Percentiles rank a stretch among this genome's conserved stretches.
Conservation (phyloP, 92 coral and sea anemone species). For the Anthopleura xanthogrammica region DNA sequence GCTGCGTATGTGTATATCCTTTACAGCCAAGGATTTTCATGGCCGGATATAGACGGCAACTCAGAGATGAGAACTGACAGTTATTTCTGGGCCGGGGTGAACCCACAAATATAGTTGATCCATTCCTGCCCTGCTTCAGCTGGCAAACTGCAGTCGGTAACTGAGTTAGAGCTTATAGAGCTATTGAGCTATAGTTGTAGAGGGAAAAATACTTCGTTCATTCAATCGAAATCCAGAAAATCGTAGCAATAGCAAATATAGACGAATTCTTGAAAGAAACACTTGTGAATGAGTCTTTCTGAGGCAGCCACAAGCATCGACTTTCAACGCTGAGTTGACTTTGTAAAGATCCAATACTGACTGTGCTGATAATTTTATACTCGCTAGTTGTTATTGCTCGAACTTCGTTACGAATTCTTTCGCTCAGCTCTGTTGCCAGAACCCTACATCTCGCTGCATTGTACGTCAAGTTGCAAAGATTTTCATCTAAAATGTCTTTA, state of each 20-base stretch:
- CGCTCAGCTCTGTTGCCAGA: constrained; percentile 52
- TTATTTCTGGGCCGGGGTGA: too few species aligned
- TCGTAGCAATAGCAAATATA: constrained; percentile 72
- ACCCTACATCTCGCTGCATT: constrained; percentile 50
- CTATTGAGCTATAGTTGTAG: background rate
- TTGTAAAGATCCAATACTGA: constrained; percentile 57
- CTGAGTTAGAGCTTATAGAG: too few species aligned
- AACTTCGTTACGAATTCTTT: constrained; percentile 60
- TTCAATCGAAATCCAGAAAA: constrained; percentile 65
- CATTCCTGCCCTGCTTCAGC: too few species aligned
- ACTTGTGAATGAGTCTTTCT: constrained; percentile 51
- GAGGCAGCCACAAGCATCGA: constrained; percentile 72
- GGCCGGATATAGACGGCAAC: too few species aligned
- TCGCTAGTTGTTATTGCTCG: constrained; percentile 46
- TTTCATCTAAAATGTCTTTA: constrained; percentile 32
- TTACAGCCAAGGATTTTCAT: too few species aligned
- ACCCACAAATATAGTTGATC: too few species aligned
- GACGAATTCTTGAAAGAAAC: constrained; percentile 60
- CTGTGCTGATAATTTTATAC: constrained; percentile 64
- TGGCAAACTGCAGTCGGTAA: too few species aligned
- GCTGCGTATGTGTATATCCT: too few species aligned
- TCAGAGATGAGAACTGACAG: too few species aligned
- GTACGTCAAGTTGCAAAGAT: constrained; percentile 45
- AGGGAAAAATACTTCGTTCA: background rate
- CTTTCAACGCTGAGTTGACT: constrained; percentile 54